Conservation (phyloP, 30 jellyfish, hydroid and myxozoan genomes). For the Mastigias papua region DNA sequence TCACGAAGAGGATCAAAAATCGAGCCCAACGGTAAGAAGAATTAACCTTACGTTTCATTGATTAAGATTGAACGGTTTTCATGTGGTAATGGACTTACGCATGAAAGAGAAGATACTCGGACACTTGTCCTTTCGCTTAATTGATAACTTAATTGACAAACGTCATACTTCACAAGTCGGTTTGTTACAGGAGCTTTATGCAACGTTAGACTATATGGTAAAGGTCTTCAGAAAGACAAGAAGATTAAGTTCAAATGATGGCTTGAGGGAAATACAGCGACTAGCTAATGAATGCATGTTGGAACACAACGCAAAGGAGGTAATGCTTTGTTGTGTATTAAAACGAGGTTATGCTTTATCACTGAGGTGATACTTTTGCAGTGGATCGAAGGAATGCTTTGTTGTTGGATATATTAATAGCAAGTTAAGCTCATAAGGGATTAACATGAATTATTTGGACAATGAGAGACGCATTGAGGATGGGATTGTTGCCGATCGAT, state of each 20-base stretch:
- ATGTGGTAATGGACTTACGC: not conserved
- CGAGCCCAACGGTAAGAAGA: not conserved
- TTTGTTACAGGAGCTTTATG: not conserved
- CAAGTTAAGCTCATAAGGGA: too few relatives aligned
- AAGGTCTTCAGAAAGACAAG: constrained; percentile 41
- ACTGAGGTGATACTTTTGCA: too few relatives aligned
- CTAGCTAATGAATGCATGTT: constrained; percentile 1
- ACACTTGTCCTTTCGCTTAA: too few relatives aligned
- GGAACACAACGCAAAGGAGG: constrained; percentile 15
- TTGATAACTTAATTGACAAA: too few relatives aligned
- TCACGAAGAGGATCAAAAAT: not conserved
- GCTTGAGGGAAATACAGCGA: not conserved
- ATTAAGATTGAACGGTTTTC: not conserved
- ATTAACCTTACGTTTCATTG: too few relatives aligned
- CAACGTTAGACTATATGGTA: constrained; percentile 14
- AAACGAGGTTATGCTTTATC: too few relatives aligned
- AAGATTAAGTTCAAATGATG: not conserved
- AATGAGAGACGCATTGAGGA: too few relatives aligned
- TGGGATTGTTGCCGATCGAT: too few relatives aligned
- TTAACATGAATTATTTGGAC: too few relatives aligned
- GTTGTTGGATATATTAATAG: too few relatives aligned
- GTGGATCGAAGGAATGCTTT: too few relatives aligned
- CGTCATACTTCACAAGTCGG: too few relatives aligned
- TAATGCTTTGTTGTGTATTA: not conserved
- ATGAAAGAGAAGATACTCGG: not conserved